phyloP scores from a whole-genome alignment of 2,113 vertebrate genomes.

The Ramphastos sulfuratus region DNA sequence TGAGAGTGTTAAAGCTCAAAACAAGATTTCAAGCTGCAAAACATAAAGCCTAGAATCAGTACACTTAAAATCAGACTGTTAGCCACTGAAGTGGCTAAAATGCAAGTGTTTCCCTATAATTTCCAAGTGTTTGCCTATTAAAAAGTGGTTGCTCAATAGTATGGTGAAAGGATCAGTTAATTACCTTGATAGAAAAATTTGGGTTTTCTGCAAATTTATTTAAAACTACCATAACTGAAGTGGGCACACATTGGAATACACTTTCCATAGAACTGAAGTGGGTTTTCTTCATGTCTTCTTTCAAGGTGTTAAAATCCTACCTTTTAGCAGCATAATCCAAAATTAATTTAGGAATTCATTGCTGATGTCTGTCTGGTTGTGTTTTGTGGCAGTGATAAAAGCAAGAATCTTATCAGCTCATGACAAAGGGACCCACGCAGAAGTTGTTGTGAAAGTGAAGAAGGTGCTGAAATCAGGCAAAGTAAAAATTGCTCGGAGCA shows the following conservation, averaged over 20 bases:
- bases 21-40: neutral
- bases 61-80: neutral
- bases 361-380: neutral
- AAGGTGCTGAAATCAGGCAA: slow-evolving; percentile 83
- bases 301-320: neutral
- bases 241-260: neutral
- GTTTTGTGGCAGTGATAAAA: slow-evolving; percentile 81
- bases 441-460: slow-evolving; percentile 86
- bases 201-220: neutral
- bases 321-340: neutral
- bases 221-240: neutral
- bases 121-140: neutral
- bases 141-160: neutral
- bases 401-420: slow-evolving; percentile 88
- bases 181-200: neutral
- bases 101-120: neutral
- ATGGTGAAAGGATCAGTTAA: neutral
- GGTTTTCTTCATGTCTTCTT: neutral
- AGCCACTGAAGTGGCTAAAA: neutral
- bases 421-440: slow-evolving; percentile 90
- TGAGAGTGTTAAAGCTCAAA: neutral
- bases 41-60: neutral
- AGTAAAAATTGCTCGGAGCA: slow-evolving; percentile 76
- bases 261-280: neutral
- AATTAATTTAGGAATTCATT: neutral